phyloP scores from a whole-genome alignment of 2,888 invertebrate species.

The Drosophila setosimentum region DNA sequence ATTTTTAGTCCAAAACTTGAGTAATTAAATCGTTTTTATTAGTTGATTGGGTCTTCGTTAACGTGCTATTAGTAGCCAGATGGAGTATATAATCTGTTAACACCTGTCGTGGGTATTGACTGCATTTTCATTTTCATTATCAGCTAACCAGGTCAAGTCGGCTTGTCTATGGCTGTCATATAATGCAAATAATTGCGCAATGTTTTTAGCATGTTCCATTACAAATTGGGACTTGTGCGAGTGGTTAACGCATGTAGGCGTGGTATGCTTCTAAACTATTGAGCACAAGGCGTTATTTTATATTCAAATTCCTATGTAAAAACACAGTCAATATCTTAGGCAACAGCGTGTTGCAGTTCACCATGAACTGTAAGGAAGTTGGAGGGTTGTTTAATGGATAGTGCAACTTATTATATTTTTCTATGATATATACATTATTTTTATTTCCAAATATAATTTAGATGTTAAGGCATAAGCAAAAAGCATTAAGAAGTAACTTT shows the following conservation, averaged over 20 bases:
- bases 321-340: constrained; percentile 24
- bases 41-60: constrained; percentile 34
- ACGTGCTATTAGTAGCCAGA: constrained; percentile 22
- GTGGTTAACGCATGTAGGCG: constrained; percentile 62
- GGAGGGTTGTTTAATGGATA: neutral
- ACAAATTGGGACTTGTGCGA: constrained; percentile 63
- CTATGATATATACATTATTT: neutral
- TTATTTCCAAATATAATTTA: neutral
- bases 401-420: neutral
- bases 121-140: constrained; percentile 56
- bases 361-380: constrained; percentile 55
- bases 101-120: constrained; percentile 59
- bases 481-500: neutral
- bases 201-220: constrained; percentile 52
- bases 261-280: constrained; percentile 41
- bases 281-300: constrained; percentile 51
- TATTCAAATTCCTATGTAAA: constrained; percentile 29
- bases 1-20: constrained; percentile 2
- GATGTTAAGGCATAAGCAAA: neutral
- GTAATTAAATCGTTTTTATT: constrained; percentile 44
- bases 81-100: constrained; percentile 35
- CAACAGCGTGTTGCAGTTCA: constrained; percentile 19
- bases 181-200: constrained; percentile 76
- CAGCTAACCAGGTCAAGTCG: constrained; percentile 68
- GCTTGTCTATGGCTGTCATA: constrained; percentile 67